Evolutionary conservation across 1,140 invertebrate species (phyloP).

Genomic region (Bombus sibiricus): DNA sequence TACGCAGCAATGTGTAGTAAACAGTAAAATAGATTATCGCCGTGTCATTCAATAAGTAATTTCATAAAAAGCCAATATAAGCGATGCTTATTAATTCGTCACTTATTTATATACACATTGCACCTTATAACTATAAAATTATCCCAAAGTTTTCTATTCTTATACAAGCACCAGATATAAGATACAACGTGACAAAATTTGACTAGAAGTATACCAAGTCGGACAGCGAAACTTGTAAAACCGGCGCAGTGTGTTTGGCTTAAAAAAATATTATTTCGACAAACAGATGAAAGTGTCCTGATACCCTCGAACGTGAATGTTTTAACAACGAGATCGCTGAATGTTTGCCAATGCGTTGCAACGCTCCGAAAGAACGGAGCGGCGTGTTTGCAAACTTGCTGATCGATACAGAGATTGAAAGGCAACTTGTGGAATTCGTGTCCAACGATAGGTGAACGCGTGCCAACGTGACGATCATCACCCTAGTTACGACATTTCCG

Average conservation of each 20-base stretch:
- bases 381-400: neutral
- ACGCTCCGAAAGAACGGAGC: neutral
- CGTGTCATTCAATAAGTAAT: no score
- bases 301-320: neutral
- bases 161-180: no score
- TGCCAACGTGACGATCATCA: conserved; percentile 13
- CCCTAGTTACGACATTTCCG: neutral
- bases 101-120: no score
- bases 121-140: no score
- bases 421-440: conserved; percentile 30
- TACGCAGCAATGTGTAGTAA: no score
- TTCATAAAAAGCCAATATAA: no score
- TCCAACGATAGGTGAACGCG: neutral
- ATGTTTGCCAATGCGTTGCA: neutral
- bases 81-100: no score
- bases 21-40: no score
- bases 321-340: neutral
- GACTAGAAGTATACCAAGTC: no score
- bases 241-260: neutral
- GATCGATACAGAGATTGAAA: neutral
- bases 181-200: no score
- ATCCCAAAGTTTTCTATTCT: no score
- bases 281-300: neutral
- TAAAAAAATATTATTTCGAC: neutral
- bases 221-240: no score